These are phyloP conservation scores for Urosaurus nigricauda DNA, from an alignment of 2,797 vertebrate species.

Conservation along the genomic window DNA sequence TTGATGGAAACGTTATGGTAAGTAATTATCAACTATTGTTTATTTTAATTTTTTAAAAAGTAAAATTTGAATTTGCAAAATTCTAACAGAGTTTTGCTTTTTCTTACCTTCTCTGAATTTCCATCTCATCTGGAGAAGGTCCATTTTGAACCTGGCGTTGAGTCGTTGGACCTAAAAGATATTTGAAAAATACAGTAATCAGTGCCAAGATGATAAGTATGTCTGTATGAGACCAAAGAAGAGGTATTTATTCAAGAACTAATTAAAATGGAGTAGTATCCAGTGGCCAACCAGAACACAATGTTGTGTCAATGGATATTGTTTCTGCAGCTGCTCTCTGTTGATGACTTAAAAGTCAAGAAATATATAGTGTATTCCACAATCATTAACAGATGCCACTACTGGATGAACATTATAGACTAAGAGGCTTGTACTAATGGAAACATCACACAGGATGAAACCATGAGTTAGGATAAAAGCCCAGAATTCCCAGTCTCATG, in stretches of 20 bases:
- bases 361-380: not conserved
- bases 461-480: not conserved
- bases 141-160: conserved; percentile 97
- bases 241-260: not conserved
- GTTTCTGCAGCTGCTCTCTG: not conserved
- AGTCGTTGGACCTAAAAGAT: conserved; percentile 87
- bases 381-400: not conserved
- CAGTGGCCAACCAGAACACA: not conserved
- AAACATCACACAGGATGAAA: not conserved
- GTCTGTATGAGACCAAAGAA: not conserved
- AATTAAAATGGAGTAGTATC: not conserved
- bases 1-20: not conserved
- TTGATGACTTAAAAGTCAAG: not conserved
- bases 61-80: not conserved
- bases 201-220: not conserved
- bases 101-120: conserved; percentile 93
- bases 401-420: not conserved
- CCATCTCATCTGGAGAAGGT: conserved; percentile 92
- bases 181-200: conserved; percentile 28
- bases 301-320: not conserved
- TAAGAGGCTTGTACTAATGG: not conserved
- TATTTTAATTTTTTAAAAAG: not conserved
- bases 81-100: conserved; percentile 1
- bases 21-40: not conserved
- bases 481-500: no score